phyloP scores from a whole-genome alignment of 2,888 invertebrate species.

The Agriopis leucophaearia region DNA sequence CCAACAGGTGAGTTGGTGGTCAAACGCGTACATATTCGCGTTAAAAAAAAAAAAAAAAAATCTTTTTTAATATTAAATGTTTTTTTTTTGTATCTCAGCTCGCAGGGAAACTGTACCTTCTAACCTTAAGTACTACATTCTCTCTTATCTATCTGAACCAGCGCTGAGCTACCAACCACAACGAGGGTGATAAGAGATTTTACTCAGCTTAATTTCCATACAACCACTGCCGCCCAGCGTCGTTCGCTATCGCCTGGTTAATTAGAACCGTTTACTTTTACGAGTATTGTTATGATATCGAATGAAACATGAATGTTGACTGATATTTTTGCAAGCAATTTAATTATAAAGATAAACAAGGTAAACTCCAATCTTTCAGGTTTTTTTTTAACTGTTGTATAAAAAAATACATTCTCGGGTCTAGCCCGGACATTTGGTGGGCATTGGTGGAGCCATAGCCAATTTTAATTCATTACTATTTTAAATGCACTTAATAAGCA shows the following conservation, averaged over 20 bases:
- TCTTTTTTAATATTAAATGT: too few relatives aligned
- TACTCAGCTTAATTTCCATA: slow-evolving; percentile 1
- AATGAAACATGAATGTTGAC: slow-evolving; percentile 3
- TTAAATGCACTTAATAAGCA: too few relatives aligned
- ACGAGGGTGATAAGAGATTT: slow-evolving; percentile 5
- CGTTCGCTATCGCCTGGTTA: slow-evolving; percentile 14
- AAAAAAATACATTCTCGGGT: too few relatives aligned
- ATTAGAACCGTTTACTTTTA: slow-evolving; percentile 18
- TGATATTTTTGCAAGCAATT: slow-evolving; percentile 5
- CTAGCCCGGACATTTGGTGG: too few relatives aligned
- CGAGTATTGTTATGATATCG: slow-evolving; percentile 17
- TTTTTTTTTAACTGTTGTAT: too few relatives aligned
- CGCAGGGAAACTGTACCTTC: not conserved
- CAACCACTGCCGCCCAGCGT: not conserved
- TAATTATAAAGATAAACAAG: not conserved
- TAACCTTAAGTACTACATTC: slow-evolving; percentile 1
- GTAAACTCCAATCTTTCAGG: too few relatives aligned
- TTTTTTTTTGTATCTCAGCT: too few relatives aligned
- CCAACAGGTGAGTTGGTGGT: too few relatives aligned
- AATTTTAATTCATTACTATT: too few relatives aligned
- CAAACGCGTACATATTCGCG: too few relatives aligned
- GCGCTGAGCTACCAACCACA: slow-evolving; percentile 2
- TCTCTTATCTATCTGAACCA: slow-evolving; percentile 6
- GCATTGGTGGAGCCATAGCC: too few relatives aligned
- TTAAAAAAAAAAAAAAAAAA: too few relatives aligned